Evolutionary conservation across 2,888 invertebrate species (phyloP), one percentile per base, ranked within the genome.

Genomic region (Ochlodes sylvanus): DNA sequence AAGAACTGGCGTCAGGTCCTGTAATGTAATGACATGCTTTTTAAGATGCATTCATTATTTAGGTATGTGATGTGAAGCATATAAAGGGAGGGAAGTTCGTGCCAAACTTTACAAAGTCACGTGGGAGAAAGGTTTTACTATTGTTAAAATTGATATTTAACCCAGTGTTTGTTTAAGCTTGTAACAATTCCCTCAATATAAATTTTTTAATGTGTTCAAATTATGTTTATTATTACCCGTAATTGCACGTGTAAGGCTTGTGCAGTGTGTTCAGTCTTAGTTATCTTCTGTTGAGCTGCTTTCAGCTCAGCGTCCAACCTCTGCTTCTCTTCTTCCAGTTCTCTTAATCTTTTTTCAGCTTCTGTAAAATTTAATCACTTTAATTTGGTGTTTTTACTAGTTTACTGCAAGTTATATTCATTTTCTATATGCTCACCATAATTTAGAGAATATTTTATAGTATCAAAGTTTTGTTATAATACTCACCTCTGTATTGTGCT

Each of bases 301-400:
- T 94, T 94, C 38, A 97, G 87, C 85, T 97, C 96, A 0, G 94
- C 93, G 76, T 97, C 97, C 71, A 97, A 87, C 68, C 94, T 92
- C 74, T 94, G 93, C 57, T 96, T 94, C 79, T 97, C 97, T 69
- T 94, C 93, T 88, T 97, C 97, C 47, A 97, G 86, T 76, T 96
- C 95, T 73, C 94, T 93, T 14, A 97, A 89, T 69, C 96, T 94
- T 68, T 90, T 89, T 84, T 96, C 95, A n/a, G 97, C 97, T 85
- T 95, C 97, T 96, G 83, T 64, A 87, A 60, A 58, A 10, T n/a
- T 12, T 17, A 15, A 32, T 47, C 1, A 44, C 15, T 47, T 47
- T 17, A 10, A 12, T 38, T 5, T 27, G 27, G 38, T 38, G 38
- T 12, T 38, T 38, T 38, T 38, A 3, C 10, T 38, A 34, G 34